These are phyloP conservation scores for Germaria angustata DNA, from an alignment of 2,888 invertebrate species.

Conservation along the genomic window DNA sequence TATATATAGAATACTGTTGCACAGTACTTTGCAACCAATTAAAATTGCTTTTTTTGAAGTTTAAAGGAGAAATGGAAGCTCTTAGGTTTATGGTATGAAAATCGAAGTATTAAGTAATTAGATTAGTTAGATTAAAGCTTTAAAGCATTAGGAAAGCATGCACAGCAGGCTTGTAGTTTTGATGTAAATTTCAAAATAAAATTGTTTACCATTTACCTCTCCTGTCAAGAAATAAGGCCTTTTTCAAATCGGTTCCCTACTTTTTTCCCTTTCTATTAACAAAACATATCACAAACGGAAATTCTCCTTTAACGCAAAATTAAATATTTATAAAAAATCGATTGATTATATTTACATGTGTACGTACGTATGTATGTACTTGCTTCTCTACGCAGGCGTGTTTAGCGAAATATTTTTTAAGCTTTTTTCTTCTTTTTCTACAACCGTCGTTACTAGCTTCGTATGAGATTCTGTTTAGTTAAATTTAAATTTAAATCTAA, in stretches of 20 bases:
- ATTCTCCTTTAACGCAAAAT: slow-evolving; percentile 24
- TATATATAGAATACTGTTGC: slow-evolving; percentile 40
- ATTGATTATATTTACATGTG: slow-evolving; percentile 24
- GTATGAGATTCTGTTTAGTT: slow-evolving; percentile 60
- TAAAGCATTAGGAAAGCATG: slow-evolving; percentile 57
- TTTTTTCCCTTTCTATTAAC: not conserved
- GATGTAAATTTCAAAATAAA: not conserved
- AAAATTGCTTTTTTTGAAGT: not conserved
- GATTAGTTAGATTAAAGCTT: slow-evolving; percentile 43
- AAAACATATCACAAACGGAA: slow-evolving; percentile 59
- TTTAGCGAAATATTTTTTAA: slow-evolving; percentile 20
- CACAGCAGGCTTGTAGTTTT: slow-evolving; percentile 56
- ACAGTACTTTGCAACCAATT: slow-evolving; percentile 28
- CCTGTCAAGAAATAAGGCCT: slow-evolving; percentile 37
- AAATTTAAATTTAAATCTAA: slow-evolving; percentile 7
- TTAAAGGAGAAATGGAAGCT: slow-evolving; percentile 52
- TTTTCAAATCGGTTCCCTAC: not conserved
- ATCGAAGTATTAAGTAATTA: not conserved
- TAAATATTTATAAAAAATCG: slow-evolving; percentile 50
- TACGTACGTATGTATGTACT: not conserved
- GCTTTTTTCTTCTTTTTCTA: not conserved
- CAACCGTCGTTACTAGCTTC: slow-evolving; percentile 55
- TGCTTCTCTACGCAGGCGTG: not conserved
- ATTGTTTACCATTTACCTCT: slow-evolving; percentile 12
- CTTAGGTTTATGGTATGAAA: slow-evolving; percentile 7